Percentiles rank a stretch among this genome's conserved stretches.
These are phyloP conservation scores for Danio jaintianensis DNA, from an alignment of 2,797 vertebrate genomes.

Conservation along the genomic window DNA sequence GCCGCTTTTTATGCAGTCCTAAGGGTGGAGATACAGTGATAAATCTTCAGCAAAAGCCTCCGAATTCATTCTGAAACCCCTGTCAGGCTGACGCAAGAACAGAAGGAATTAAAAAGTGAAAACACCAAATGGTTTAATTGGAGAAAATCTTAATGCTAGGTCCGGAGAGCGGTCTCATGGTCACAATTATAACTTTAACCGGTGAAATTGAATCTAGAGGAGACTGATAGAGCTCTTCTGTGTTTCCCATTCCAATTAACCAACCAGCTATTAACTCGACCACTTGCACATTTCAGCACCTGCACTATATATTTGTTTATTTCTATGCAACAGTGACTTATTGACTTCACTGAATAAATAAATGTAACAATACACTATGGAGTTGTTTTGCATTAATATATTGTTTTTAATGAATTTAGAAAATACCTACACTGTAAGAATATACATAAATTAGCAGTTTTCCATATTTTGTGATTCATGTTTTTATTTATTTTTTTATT, in stretches of 20 bases:
- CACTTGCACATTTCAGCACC: neutral
- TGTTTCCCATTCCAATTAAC: slow-evolving; percentile 22
- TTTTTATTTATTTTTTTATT: no score
- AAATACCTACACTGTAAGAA: no score
- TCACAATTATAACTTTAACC: slow-evolving; percentile 16
- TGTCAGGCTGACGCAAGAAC: slow-evolving; percentile 32
- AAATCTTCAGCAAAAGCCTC: slow-evolving; percentile 74
- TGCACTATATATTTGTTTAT: neutral
- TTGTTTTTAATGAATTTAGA: no score
- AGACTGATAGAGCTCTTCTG: slow-evolving; percentile 21
- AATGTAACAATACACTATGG: no score
- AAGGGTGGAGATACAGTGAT: slow-evolving; percentile 78
- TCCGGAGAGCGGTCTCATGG: slow-evolving; percentile 23
- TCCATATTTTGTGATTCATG: no score
- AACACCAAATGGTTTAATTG: slow-evolving; percentile 55
- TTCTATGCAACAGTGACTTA: no score
- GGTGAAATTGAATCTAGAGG: neutral
- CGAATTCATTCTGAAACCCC: slow-evolving; percentile 69
- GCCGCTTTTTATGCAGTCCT: slow-evolving; percentile 76
- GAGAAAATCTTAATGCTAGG: neutral
- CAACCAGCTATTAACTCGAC: neutral
- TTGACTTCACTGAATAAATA: no score
- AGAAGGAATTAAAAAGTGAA: slow-evolving; percentile 64
- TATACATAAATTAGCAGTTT: no score
- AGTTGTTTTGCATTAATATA: no score